phyloP scores from a whole-genome alignment of 2,888 invertebrate genomes.

The Drosophila parthenogenetica region DNA sequence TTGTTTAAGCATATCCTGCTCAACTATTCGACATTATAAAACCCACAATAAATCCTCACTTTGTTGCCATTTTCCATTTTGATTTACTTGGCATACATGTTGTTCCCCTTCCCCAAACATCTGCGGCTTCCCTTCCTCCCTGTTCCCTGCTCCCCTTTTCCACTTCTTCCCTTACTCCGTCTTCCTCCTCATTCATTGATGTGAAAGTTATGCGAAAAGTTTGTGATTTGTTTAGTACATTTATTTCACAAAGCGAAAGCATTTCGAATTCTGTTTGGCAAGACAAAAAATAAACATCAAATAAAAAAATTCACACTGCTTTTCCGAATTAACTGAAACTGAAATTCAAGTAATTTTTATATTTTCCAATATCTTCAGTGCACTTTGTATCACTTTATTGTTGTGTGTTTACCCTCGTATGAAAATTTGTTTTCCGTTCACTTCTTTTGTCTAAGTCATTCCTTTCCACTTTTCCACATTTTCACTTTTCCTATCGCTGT shows the following conservation, averaged over 20 bases:
- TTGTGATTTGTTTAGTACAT: conserved; percentile 80
- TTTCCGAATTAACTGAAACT: conserved; percentile 63
- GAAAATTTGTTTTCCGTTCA: conserved; percentile 26
- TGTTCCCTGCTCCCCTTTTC: neutral
- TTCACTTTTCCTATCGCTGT: conserved; percentile 32
- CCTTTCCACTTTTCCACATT: conserved; percentile 30
- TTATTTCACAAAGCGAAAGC: conserved; percentile 58
- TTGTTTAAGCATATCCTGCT: conserved; percentile 52
- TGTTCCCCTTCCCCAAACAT: neutral
- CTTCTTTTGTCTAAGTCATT: conserved; percentile 33
- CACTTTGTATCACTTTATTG: conserved; percentile 21
- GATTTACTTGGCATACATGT: conserved; percentile 63
- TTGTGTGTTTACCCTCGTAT: conserved; percentile 3
- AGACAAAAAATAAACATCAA: neutral
- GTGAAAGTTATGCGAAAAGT: conserved; percentile 80
- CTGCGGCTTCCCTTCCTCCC: neutral
- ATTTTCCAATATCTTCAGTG: conserved; percentile 48
- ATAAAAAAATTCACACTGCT: conserved; percentile 32
- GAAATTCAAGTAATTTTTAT: conserved; percentile 62
- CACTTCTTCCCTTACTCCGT: neutral
- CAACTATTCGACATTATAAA: conserved; percentile 64
- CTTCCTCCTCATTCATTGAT: conserved; percentile 53
- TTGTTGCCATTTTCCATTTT: conserved; percentile 44
- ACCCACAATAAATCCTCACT: conserved; percentile 50
- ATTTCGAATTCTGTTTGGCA: conserved; percentile 39